Percentiles rank a stretch among this genome's conserved stretches.
These are phyloP conservation scores for Spilosoma lubricipeda DNA, from an alignment of 2,888 invertebrate genomes.

Conservation along the genomic window DNA sequence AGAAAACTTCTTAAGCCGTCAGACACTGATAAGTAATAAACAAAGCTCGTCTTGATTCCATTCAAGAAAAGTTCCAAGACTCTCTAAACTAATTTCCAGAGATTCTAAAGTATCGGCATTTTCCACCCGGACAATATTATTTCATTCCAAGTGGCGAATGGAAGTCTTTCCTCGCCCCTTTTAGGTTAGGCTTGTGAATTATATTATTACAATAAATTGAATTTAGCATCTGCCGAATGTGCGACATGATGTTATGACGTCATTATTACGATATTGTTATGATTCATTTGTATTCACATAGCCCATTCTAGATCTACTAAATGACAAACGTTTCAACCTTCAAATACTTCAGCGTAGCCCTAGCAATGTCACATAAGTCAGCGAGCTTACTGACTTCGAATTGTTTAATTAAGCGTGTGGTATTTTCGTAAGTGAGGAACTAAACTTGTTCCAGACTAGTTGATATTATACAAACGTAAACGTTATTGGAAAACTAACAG, in stretches of 20 bases:
- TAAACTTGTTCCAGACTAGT: too few relatives aligned
- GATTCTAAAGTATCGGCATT: too few relatives aligned
- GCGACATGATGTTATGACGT: conserved; percentile 14
- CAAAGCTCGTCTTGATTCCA: not conserved
- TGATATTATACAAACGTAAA: too few relatives aligned
- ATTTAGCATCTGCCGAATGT: not conserved
- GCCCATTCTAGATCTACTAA: conserved; percentile 16
- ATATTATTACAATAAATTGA: not conserved
- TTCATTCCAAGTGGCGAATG: not conserved
- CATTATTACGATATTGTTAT: too few relatives aligned
- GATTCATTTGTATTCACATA: conserved; percentile 39
- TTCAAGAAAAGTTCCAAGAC: not conserved
- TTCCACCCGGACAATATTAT: not conserved
- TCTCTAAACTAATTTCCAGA: not conserved
- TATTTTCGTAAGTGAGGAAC: not conserved
- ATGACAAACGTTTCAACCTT: conserved; percentile 36
- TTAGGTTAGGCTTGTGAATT: not conserved
- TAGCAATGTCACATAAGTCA: conserved; percentile 16
- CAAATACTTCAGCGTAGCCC: conserved; percentile 31
- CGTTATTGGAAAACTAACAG: too few relatives aligned
- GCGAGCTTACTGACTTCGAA: conserved; percentile 31
- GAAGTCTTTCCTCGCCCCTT: not conserved
- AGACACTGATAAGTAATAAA: not conserved
- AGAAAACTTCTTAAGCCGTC: not conserved
- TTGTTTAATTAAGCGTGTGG: conserved; percentile 31